Evolutionary conservation across 2,888 invertebrate species (phyloP), one percentile per base, ranked within the genome.

Genomic region (Trimorus sp.): DNA sequence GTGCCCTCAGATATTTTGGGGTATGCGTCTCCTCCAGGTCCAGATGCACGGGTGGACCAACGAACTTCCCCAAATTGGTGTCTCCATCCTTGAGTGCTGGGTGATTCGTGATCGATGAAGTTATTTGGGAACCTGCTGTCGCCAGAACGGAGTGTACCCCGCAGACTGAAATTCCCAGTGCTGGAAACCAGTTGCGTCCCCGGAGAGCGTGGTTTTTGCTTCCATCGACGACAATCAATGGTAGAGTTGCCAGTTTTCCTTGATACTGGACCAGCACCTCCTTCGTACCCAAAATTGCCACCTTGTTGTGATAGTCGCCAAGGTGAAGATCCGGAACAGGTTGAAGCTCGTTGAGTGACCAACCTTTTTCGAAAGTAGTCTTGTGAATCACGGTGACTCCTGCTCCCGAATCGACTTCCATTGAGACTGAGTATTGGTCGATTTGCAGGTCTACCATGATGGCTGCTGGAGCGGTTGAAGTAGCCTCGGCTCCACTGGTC

Each of bases 161-260:
- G n/a, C n/a, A n/a, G n/a, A n/a, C n/a, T n/a, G n/a, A n/a, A n/a
- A n/a, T 49, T 6, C 49, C 49, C n/a, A 49, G n/a, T 49, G 49
- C 49, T 49, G 49, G 49, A n/a, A 49, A 49, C 14, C 49, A 49
- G n/a, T n/a, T 49, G n/a, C 49, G 14, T 49, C 14, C 49, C 12
- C 7, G n/a, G n/a, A 49, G 49, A 49, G 9, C n/a, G n/a, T 49
- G 14, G 14, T 49, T 49, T n/a, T 49, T 49, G 49, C 49, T 8
- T 42, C 42, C 42, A 42, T 42, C 42, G 7, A 42, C 42, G 7
- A 42, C 42, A 42, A 42, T 42, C 14, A 49, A n/a, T 49, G 49
- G 49, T 12, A n/a, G n/a, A n/a, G n/a, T n/a, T 9, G 49, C 11
- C 38, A 45, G 60, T 42, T 11, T 60, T 6, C 7, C 38, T 60